Percentiles rank a stretch among this genome's conserved stretches.
Evolutionary conservation across 2,113 vertebrate species (phyloP).

Genomic region (Charadrius vociferus): DNA sequence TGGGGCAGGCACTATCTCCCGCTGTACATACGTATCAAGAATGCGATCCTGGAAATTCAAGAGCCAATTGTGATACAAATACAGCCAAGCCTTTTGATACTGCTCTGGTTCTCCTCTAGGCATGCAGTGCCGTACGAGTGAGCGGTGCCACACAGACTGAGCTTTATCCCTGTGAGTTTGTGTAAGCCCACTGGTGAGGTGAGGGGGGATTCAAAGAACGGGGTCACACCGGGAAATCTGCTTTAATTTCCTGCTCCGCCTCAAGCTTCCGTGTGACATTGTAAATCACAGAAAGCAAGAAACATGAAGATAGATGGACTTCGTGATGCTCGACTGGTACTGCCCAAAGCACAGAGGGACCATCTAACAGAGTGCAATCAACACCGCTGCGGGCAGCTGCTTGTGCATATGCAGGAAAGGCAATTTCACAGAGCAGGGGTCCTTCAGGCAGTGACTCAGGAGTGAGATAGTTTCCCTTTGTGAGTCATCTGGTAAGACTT

Average conservation of each 20-base stretch:
- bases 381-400: background rate
- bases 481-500: background rate
- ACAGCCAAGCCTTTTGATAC: background rate
- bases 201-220: background rate
- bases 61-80: background rate
- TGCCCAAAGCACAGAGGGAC: background rate
- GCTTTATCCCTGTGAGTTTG: background rate
- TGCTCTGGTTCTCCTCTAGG: background rate
- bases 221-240: background rate
- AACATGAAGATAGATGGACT: background rate
- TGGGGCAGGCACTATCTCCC: background rate
- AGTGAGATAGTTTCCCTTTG: background rate
- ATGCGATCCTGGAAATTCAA: background rate
- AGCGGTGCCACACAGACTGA: background rate
- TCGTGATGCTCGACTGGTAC: background rate
- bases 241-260: background rate
- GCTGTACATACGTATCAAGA: fast-evolving
- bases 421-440: background rate
- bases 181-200: background rate
- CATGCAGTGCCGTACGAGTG: fast-evolving
- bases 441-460: background rate
- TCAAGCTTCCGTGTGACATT: background rate
- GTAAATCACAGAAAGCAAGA: background rate
- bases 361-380: background rate
- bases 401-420: background rate